phyloP scores from a whole-genome alignment of 2,888 invertebrate species.

The Clusia tigrina region DNA sequence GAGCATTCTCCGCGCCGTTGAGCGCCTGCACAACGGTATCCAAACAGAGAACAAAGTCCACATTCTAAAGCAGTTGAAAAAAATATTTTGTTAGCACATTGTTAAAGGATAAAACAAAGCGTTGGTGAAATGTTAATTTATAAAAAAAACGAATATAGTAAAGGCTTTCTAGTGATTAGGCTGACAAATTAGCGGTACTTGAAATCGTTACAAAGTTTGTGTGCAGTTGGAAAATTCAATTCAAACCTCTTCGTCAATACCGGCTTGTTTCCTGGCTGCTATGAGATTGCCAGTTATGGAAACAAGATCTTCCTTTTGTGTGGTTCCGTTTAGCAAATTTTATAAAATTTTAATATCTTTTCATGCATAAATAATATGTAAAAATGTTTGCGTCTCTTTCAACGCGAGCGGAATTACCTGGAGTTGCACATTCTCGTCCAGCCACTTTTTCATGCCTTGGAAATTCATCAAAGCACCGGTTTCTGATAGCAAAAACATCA shows the following conservation, averaged over 20 bases:
- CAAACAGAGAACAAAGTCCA: constrained; percentile 88
- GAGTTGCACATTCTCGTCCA: constrained; percentile 73
- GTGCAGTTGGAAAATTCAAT: neutral
- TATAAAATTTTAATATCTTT: neutral
- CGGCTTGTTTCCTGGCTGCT: constrained; percentile 35
- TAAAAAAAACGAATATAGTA: neutral
- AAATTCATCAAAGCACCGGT: constrained; percentile 91
- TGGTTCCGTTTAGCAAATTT: neutral
- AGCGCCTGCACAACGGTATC: constrained; percentile 79
- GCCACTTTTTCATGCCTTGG: constrained; percentile 94
- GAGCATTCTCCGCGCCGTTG: constrained; percentile 39
- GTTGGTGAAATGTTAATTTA: neutral
- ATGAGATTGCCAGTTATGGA: constrained; percentile 46
- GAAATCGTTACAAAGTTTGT: neutral
- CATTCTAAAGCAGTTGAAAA: constrained; percentile 69
- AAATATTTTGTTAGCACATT: neutral
- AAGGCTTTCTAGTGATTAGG: neutral
- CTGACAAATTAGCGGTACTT: neutral
- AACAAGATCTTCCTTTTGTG: constrained; percentile 39
- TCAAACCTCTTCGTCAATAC: constrained; percentile 38
- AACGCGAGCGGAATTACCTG: constrained; percentile 73
- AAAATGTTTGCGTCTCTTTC: no score
- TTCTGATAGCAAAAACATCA: constrained; percentile 89
- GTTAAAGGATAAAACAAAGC: neutral
- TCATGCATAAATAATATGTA: no score